Percentiles rank a stretch among this genome's conserved stretches.
Evolutionary conservation across 2,888 invertebrate genomes (phyloP).

Genomic region (Baccha elongata): DNA sequence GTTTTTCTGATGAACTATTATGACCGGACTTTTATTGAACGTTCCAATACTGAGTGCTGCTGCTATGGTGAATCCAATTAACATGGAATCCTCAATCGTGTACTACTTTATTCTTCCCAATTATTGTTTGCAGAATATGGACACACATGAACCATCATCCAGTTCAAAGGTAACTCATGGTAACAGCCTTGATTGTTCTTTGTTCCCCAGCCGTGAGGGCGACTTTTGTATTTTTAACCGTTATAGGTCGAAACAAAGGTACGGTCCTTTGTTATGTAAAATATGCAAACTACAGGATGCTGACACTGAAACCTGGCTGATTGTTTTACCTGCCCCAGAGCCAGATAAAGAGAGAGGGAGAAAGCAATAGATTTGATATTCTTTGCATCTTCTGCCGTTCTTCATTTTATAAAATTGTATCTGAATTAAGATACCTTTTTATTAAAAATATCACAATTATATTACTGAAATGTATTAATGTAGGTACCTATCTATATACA

Average conservation of each 20-base stretch:
- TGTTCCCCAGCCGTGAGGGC: too few relatives aligned
- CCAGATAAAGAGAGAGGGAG: neutral
- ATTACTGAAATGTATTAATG: too few relatives aligned
- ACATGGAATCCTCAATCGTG: slow-evolving; percentile 1
- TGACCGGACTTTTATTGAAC: neutral
- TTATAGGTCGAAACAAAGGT: too few relatives aligned
- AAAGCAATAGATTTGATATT: neutral
- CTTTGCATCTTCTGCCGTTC: neutral
- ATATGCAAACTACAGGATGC: neutral
- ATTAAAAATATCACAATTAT: too few relatives aligned
- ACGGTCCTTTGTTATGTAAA: neutral
- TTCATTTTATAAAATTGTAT: neutral
- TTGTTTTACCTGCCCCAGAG: neutral
- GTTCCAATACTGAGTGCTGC: neutral
- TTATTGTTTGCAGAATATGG: neutral
- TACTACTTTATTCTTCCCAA: neutral
- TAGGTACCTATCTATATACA: too few relatives aligned
- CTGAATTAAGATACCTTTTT: neutral
- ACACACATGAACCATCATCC: neutral
- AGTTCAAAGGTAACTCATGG: slow-evolving; percentile 10
- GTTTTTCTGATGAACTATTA: neutral
- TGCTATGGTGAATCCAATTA: slow-evolving; percentile 14
- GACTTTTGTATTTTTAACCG: neutral
- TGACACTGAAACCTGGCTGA: neutral
- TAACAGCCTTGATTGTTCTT: neutral